Base-by-base conservation (phyloP, 30 jellyfish, hydroid and myxozoan species). In the Mastigias papua region DNA sequence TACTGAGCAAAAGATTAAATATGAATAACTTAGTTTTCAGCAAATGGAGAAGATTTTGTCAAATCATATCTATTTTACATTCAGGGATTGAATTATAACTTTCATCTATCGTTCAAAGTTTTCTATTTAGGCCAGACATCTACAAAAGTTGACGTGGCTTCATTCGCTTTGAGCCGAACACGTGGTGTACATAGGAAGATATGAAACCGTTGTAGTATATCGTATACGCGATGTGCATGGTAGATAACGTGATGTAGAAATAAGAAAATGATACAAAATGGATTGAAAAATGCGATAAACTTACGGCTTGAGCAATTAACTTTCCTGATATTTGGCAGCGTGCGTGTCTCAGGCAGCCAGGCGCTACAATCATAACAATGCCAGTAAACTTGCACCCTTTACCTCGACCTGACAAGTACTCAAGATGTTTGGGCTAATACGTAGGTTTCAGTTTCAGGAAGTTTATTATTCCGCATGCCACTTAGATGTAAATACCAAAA, bases 301-400 rank as follows among this genome's bases (percentile, higher is more conserved):
- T 60, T 60, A 20, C 72, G 33, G 72, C 7, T 10, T 51, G 25
- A 51, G 2, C 27, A 51, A 51, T 51, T 51, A 23, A 51, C 17
- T 13, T 2, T 51, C 25, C 27, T 51, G 67, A 51, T 51, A 1
- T 23, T 51, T 23, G 17, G 25, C 16, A 21, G 16, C 67, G 67
- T 51, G 67, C 67, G 67, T 51, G 67, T 5, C 25, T 51, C 67
- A n/a, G n/a, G n/a, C n/a, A n/a, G n/a, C n/a, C n/a, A n/a, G n/a
- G 27, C 17, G 25, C 25, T 51, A 51, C 27, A 51, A 51, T 51
- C 23, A 51, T 23, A 51, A 51, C 25, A 51, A 51, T 51, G 27
- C 16, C 27, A 51, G 25, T 51, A 8, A 51, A 51, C 2, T 51
- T 23, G 2, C 67, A 51, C 67, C 67, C 2, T 51, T 51, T 23